Evolutionary conservation across 1,140 invertebrate genomes (phyloP).

Genomic region (Pseudomyrmex dendroicus): DNA sequence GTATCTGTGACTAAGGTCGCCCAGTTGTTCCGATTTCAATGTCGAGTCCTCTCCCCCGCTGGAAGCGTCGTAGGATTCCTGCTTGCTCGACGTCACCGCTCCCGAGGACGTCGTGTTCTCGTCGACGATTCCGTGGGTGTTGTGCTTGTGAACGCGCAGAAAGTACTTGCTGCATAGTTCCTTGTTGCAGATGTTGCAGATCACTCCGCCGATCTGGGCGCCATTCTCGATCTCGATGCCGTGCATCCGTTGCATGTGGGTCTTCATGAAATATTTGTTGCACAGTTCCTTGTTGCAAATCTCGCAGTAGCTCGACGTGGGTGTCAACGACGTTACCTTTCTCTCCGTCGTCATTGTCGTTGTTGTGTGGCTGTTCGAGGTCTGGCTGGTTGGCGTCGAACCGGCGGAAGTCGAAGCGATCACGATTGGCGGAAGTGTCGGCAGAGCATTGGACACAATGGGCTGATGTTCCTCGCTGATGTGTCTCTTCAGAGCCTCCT

Average conservation of each 20-base stretch:
- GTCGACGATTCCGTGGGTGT: slow-evolving; percentile 97
- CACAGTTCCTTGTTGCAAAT: slow-evolving; percentile 99
- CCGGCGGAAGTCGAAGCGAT: slow-evolving; percentile 64
- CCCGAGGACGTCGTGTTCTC: slow-evolving; percentile 84
- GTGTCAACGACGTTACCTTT: slow-evolving; percentile 85
- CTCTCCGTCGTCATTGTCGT: slow-evolving; percentile 64
- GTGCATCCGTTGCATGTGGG: slow-evolving; percentile 99
- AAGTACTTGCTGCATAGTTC: slow-evolving; percentile 99
- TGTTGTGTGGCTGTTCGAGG: slow-evolving; percentile 11
- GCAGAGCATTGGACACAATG: slow-evolving; percentile 56
- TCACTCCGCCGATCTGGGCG: slow-evolving; percentile 95
- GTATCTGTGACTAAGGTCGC: slow-evolving; percentile 87
- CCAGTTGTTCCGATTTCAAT: slow-evolving; percentile 85
- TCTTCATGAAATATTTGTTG: slow-evolving; percentile 99
- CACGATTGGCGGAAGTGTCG: slow-evolving; percentile 64
- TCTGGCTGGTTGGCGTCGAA: slow-evolving; percentile 62
- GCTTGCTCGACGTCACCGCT: slow-evolving; percentile 51
- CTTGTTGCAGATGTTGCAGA: slow-evolving; percentile 98
- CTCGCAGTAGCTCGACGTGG: slow-evolving; percentile 96
- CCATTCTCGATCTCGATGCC: slow-evolving; percentile 97
- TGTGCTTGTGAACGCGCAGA: slow-evolving; percentile 97
- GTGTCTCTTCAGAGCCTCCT: slow-evolving; percentile 87
- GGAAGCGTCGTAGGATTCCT: slow-evolving; percentile 69
- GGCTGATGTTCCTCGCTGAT: slow-evolving; percentile 86
- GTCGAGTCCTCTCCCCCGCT: slow-evolving; percentile 84